These are phyloP conservation scores for Vanacampus margaritifer DNA, from an alignment of 2,113 vertebrate species.

Conservation along the genomic window DNA sequence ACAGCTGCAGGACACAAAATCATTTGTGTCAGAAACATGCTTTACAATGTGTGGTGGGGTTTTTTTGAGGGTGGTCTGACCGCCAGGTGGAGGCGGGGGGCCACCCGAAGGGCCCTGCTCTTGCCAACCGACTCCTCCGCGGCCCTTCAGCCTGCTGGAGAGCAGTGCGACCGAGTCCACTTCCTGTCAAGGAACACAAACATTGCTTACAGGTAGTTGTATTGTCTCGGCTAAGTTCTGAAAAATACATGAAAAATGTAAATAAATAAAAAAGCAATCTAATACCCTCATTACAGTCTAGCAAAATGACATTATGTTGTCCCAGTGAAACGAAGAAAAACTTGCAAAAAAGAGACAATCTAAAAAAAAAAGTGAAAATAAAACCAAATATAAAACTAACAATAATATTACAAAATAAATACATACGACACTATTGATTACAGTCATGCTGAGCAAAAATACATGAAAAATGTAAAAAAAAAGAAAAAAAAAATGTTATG, in stretches of 20 bases:
- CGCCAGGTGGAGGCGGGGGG: slow-evolving; percentile 69
- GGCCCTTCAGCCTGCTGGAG: slow-evolving; percentile 61
- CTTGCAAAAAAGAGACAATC: no score
- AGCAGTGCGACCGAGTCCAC: slow-evolving; percentile 48
- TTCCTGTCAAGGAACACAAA: slow-evolving; percentile 45
- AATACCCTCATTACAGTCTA: not conserved
- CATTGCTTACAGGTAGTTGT: no score
- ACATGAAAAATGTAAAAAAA: no score
- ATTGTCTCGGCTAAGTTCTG: not conserved
- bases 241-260: not conserved
- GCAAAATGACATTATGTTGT: no score
- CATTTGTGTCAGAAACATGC: slow-evolving; percentile 11
- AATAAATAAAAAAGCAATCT: not conserved
- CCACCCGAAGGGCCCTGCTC: slow-evolving; percentile 26
- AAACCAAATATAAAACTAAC: no score
- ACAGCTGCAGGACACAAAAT: slow-evolving; percentile 63
- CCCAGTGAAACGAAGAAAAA: no score
- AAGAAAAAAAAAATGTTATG: no score
- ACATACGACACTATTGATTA: no score
- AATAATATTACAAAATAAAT: no score
- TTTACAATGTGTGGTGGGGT: not conserved
- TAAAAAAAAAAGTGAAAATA: no score
- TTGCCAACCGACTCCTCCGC: slow-evolving; percentile 57
- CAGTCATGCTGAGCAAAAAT: no score
- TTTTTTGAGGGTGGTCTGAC: slow-evolving; percentile 35